Evolutionary conservation across 2,797 vertebrate genomes (phyloP).

Genomic region (Basileuterus tristriatus): DNA sequence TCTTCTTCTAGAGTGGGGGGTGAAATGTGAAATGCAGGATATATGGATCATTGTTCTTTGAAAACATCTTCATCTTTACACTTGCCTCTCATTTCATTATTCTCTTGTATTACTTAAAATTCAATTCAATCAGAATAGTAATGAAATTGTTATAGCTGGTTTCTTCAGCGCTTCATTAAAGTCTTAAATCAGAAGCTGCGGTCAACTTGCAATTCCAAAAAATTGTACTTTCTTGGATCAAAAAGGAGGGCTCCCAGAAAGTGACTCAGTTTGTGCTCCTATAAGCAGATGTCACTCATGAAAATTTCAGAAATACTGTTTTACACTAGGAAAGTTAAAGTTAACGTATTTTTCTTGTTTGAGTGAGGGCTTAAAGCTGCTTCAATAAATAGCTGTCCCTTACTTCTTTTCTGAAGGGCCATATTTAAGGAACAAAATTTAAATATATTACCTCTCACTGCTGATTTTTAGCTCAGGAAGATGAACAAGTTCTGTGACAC

Average conservation of each 20-base stretch:
- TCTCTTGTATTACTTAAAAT: neutral
- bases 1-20: neutral
- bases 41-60: neutral
- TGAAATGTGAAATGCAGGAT: neutral
- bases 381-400: neutral
- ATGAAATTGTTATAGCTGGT: neutral
- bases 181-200: neutral
- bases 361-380: neutral
- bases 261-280: neutral
- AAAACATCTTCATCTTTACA: neutral
- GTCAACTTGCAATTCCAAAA: neutral
- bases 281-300: rapidly evolving
- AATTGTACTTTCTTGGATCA: neutral
- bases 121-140: neutral
- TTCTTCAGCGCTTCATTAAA: neutral
- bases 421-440: neutral
- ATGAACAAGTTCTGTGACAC: neutral
- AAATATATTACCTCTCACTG: neutral
- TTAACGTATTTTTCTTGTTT: neutral
- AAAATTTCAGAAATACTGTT: neutral
- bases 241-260: neutral
- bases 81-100: rapidly evolving
- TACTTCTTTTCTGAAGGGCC: neutral
- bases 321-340: neutral
- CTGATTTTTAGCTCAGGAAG: neutral